Evolutionary conservation across 1,140 invertebrate genomes (phyloP).

Genomic region (Pseudachorutes palmiensis): DNA sequence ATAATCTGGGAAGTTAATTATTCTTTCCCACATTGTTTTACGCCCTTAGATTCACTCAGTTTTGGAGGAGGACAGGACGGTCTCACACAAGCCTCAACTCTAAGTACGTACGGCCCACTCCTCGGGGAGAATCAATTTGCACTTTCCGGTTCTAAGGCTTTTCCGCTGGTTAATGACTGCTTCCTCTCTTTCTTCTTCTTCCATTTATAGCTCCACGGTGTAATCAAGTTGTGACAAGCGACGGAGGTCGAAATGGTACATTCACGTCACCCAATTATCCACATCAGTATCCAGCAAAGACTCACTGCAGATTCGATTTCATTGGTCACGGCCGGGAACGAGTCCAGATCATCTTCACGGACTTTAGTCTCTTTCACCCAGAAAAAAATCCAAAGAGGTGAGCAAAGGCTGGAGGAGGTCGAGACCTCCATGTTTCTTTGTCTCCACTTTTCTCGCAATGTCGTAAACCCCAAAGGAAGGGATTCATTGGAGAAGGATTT

Average conservation of each 20-base stretch:
- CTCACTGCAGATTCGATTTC: slow-evolving; percentile 74
- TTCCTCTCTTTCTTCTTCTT: slow-evolving; percentile 1
- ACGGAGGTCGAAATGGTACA: slow-evolving; percentile 32
- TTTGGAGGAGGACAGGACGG: slow-evolving; percentile 19
- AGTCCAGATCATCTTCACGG: slow-evolving; percentile 60
- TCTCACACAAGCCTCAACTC: slow-evolving; percentile 31
- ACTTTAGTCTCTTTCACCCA: slow-evolving; percentile 57
- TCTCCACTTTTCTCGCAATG: too few species aligned
- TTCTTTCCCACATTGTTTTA: slow-evolving; percentile 14
- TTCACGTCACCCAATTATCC: slow-evolving; percentile 63
- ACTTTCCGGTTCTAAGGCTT: slow-evolving; percentile 1
- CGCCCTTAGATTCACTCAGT: slow-evolving; percentile 6
- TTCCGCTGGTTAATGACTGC: background rate
- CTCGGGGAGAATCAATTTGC: slow-evolving; percentile 12
- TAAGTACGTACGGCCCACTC: slow-evolving; percentile 23
- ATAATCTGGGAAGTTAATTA: slow-evolving; percentile 10
- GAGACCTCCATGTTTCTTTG: too few species aligned
- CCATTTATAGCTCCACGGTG: slow-evolving; percentile 31
- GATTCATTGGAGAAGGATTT: too few species aligned
- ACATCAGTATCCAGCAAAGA: slow-evolving; percentile 59
- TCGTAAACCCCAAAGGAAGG: too few species aligned
- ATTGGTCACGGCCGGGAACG: slow-evolving; percentile 59
- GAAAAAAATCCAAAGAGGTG: slow-evolving; percentile 38
- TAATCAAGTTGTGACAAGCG: slow-evolving; percentile 35
- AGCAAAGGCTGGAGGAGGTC: too few species aligned